Evolutionary conservation across 2,113 vertebrate genomes (phyloP).

Genomic region (Centropus bengalensis): DNA sequence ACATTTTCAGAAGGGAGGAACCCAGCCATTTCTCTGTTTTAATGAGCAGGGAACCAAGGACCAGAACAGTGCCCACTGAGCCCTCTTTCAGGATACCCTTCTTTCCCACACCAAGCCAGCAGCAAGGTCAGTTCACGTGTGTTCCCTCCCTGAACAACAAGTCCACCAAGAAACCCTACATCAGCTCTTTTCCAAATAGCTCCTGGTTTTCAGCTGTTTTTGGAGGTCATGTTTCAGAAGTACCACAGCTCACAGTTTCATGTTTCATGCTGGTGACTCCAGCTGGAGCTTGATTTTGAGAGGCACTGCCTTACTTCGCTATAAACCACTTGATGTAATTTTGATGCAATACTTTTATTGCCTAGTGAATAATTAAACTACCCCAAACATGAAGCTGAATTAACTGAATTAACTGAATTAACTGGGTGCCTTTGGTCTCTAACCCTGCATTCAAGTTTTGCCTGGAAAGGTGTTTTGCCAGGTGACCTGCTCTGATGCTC

Average conservation of each 20-base stretch:
- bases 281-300: not conserved
- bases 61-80: not conserved
- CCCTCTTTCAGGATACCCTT: not conserved
- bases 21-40: not conserved
- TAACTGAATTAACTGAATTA: too few relatives aligned
- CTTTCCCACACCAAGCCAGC: not conserved
- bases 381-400: not conserved
- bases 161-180: too few relatives aligned
- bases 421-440: not conserved
- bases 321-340: accelerated
- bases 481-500: not conserved
- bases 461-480: not conserved
- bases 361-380: not conserved
- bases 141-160: too few relatives aligned
- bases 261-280: not conserved
- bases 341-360: not conserved
- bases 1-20: not conserved
- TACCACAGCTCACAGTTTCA: not conserved
- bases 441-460: not conserved
- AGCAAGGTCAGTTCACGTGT: not conserved
- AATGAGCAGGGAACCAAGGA: not conserved
- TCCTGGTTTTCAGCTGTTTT: not conserved
- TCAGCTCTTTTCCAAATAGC: not conserved
- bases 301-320: not conserved
- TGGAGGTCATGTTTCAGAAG: not conserved